phyloP scores from a whole-genome alignment of 2,113 vertebrate species.

The Sylvietta virens region DNA sequence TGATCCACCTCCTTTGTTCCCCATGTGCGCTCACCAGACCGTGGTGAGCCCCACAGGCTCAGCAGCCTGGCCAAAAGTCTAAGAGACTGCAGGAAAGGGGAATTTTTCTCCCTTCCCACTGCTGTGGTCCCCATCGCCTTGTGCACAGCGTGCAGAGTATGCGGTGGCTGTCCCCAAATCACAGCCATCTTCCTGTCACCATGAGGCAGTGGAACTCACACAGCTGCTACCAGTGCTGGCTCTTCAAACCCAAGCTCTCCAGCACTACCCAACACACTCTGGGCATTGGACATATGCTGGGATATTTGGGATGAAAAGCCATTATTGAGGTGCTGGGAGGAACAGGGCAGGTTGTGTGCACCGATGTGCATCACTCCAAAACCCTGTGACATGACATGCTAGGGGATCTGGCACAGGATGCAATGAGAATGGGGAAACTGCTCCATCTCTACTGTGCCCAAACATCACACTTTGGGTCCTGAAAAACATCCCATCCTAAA shows the following conservation, averaged over 20 bases:
- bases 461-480: background rate
- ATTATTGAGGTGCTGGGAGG: background rate
- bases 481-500: background rate
- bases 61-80: background rate
- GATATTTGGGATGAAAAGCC: background rate
- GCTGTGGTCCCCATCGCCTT: fast-evolving
- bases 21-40: background rate
- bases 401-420: background rate
- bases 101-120: background rate
- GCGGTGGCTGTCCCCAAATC: background rate
- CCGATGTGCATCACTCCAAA: background rate
- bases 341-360: background rate
- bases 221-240: background rate
- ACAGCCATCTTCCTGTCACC: background rate
- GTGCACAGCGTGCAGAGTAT: fast-evolving
- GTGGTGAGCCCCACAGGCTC: background rate
- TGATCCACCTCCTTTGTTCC: background rate
- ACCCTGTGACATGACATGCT: fast-evolving
- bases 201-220: background rate
- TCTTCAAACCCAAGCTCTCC: background rate
- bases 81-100: background rate
- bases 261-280: background rate
- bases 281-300: fast-evolving
- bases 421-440: background rate
- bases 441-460: background rate